Percentiles rank a stretch among this genome's conserved stretches.
These are phyloP conservation scores for Hololepta plana DNA, from an alignment of 2,888 invertebrate species.

Conservation along the genomic window DNA sequence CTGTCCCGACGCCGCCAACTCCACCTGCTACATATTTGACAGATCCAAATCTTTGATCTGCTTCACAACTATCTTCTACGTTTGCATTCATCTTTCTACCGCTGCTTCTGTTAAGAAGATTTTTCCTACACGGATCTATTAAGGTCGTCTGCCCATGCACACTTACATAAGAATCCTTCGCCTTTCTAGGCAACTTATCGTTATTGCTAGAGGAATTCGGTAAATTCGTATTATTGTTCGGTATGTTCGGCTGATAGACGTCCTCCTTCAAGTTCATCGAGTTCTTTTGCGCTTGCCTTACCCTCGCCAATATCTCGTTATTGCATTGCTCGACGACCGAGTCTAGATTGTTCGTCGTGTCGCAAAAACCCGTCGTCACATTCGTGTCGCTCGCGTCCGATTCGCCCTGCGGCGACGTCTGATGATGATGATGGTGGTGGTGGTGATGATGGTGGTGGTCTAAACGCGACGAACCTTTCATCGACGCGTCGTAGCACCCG, in stretches of 20 bases:
- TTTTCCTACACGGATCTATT: conserved; percentile 34
- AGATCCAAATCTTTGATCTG: conserved; percentile 42
- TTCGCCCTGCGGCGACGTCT: conserved; percentile 34
- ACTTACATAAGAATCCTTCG: conserved; percentile 32
- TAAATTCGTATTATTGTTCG: conserved; percentile 19
- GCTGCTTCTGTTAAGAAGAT: conserved; percentile 24
- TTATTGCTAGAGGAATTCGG: conserved; percentile 16
- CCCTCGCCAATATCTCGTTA: conserved; percentile 38
- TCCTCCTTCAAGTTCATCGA: conserved; percentile 33
- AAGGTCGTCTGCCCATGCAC: conserved; percentile 40
- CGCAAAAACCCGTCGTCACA: conserved; percentile 25
- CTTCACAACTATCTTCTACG: conserved; percentile 41
- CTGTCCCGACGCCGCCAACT: conserved; percentile 14
- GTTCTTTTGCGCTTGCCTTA: conserved; percentile 34
- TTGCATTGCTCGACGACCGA: conserved; percentile 40
- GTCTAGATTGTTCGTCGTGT: conserved; percentile 34
- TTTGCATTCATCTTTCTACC: conserved; percentile 11
- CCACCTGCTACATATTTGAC: conserved; percentile 47
- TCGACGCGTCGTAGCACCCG: conserved; percentile 52
- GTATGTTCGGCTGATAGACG: conserved; percentile 29
- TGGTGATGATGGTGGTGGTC: conserved; percentile 12
- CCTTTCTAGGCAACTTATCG: conserved; percentile 25
- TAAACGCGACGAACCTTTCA: conserved; percentile 28
- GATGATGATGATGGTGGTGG: conserved; percentile 18
- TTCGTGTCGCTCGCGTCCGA: conserved; percentile 31